These are phyloP conservation scores for Diphyllodes magnificus DNA, from an alignment of 2,113 vertebrate species.

Conservation along the genomic window DNA sequence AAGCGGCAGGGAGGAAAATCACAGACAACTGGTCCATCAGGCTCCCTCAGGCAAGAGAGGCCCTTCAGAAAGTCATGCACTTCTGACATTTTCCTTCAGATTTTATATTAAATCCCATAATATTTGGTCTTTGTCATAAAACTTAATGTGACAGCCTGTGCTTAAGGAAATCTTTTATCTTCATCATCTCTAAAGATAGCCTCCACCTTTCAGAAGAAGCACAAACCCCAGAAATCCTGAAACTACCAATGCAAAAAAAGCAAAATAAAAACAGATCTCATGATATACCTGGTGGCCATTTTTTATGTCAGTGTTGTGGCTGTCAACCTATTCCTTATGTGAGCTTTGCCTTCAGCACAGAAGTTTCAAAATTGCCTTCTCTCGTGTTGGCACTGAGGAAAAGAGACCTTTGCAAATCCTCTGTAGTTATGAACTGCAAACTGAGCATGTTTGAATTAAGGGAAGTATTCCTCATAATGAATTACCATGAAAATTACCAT, in stretches of 20 bases:
- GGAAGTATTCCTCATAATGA: neutral
- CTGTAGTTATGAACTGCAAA: neutral
- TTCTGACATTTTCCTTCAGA: neutral
- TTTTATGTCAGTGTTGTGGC: neutral
- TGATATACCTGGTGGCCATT: neutral
- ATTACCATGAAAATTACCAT: neutral
- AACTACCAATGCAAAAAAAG: neutral
- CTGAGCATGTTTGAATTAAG: neutral
- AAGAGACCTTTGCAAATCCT: neutral
- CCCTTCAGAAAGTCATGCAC: neutral
- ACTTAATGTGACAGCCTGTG: neutral
- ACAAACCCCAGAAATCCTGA: neutral
- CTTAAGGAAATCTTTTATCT: neutral
- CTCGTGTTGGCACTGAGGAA: neutral
- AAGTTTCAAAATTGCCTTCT: neutral
- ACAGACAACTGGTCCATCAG: rapidly evolving
- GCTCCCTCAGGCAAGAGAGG: neutral
- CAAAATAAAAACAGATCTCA: neutral
- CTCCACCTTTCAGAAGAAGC: neutral
- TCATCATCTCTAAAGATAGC: neutral
- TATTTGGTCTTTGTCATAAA: neutral
- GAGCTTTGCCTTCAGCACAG: neutral
- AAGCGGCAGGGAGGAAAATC: neutral
- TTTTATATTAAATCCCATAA: neutral
- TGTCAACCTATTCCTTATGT: neutral